Base-by-base conservation (phyloP, 2,113 vertebrate genomes). In the Atractosteus spatula region DNA sequence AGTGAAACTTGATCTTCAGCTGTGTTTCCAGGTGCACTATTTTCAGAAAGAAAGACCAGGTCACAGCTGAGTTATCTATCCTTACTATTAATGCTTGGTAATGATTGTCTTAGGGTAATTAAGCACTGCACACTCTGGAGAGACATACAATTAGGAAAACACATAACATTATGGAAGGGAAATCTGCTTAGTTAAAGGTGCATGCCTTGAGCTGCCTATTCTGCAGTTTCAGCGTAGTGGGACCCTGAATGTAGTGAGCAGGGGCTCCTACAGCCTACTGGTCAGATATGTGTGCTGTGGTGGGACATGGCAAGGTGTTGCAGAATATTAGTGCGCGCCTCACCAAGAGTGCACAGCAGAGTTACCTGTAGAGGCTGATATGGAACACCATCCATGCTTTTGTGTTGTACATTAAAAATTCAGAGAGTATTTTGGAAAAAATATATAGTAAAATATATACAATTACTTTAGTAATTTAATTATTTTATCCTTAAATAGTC, bases 61-160 rank as follows among this genome's bases (percentile, higher is more conserved):
- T 76, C 59, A 61, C 74, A 55, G 69, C 65, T 74, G 75, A 76
- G 62, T 75, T 62, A 70, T 55, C 68, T 42, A 79, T 82, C 56
- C 56, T 59, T 77, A 77, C 75, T 80, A 76, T 80, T 78, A 77
- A 78, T 77, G 75, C 51, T 56, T 79, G 70, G 65, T 62, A 73
- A 71, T 69, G 57, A 51, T 63, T 76, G 59, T 74, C 68, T 78
- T 72, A 73, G 73, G 75, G 69, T 77, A 80, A 82, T 74, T 79
- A 76, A 71, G 71, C 29, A 41, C 44, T 68, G 55, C 12, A 59
- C 12, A 59, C 71, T 55, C 73, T 72, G 65, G 68, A 66, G 66
- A 55, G 70, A 72, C 12, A 65, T 71, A 64, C 73, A 77, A 77
- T 77, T 82, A 78, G 51, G 56, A 65, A 55, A 69, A 62, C 66